Conservation (phyloP, 2,797 vertebrate species). For the Selene dorsalis region DNA sequence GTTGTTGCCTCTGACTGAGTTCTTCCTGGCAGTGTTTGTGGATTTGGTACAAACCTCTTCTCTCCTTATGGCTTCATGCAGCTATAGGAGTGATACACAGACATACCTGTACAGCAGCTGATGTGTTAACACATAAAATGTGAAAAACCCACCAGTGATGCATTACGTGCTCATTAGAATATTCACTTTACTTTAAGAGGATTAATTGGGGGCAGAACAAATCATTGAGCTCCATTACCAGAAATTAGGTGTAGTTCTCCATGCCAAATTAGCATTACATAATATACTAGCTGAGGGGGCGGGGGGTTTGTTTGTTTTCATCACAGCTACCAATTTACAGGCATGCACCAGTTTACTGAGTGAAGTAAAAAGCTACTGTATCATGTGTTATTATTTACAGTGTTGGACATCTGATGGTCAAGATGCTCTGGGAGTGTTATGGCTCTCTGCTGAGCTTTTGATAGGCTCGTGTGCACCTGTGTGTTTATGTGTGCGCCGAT, state of each 20-base stretch:
- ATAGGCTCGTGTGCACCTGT: not conserved
- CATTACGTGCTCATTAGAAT: slow-evolving; percentile 57
- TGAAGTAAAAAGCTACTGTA: slow-evolving; percentile 1
- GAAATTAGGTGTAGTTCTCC: slow-evolving; percentile 67
- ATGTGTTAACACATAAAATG: slow-evolving; percentile 2
- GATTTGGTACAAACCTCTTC: not conserved
- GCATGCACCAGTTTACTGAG: slow-evolving; percentile 14
- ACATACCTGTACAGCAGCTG: slow-evolving; percentile 7
- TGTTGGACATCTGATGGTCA: not conserved
- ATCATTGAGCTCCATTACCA: slow-evolving; percentile 77
- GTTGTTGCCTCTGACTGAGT: slow-evolving; percentile 38
- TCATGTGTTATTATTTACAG: not conserved
- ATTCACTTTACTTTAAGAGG: slow-evolving; percentile 71
- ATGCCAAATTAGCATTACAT: slow-evolving; percentile 78
- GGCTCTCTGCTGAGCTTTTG: not conserved
- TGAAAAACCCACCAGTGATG: not conserved
- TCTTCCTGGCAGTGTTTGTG: slow-evolving; percentile 45
- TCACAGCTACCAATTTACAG: slow-evolving; percentile 58
- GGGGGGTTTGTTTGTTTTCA: slow-evolving; percentile 63
- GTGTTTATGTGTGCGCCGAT: not conserved
- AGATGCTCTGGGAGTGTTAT: not conserved
- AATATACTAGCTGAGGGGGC: slow-evolving; percentile 58
- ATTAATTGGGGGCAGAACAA: slow-evolving; percentile 70
- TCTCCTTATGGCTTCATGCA: slow-evolving; percentile 1
- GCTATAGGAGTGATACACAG: not conserved